Evolutionary conservation across 2,888 invertebrate genomes (phyloP).

Genomic region (Phengaris arion): DNA sequence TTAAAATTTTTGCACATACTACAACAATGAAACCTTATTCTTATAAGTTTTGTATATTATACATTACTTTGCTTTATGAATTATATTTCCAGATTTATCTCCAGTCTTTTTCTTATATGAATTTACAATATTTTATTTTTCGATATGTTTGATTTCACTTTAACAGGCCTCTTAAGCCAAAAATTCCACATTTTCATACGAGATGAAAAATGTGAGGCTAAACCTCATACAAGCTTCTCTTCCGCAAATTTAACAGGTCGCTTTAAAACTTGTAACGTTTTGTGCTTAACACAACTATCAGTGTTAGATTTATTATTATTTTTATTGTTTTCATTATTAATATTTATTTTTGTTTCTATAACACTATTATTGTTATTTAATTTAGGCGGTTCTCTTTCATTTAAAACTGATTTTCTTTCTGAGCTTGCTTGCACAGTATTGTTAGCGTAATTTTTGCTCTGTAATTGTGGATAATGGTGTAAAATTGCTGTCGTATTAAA

Average conservation of each 20-base stretch:
- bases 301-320: slow-evolving; percentile 58
- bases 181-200: slow-evolving; percentile 47
- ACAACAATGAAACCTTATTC: slow-evolving; percentile 44
- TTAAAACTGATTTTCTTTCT: slow-evolving; percentile 59
- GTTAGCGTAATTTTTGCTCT: slow-evolving; percentile 47
- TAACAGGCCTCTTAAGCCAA: slow-evolving; percentile 49
- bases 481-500: slow-evolving; percentile 72
- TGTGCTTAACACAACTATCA: slow-evolving; percentile 48
- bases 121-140: slow-evolving; percentile 57
- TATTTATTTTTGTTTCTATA: slow-evolving; percentile 43
- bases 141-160: slow-evolving; percentile 57
- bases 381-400: slow-evolving; percentile 47
- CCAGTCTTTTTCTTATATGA: slow-evolving; percentile 55
- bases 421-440: slow-evolving; percentile 40
- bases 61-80: slow-evolving; percentile 39
- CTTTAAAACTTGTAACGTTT: slow-evolving; percentile 51
- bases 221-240: slow-evolving; percentile 74
- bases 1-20: slow-evolving; percentile 40
- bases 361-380: slow-evolving; percentile 62
- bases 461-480: slow-evolving; percentile 71
- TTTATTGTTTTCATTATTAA: slow-evolving; percentile 51
- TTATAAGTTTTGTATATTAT: slow-evolving; percentile 38
- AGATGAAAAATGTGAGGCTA: slow-evolving; percentile 52
- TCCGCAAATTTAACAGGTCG: slow-evolving; percentile 68
- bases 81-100: slow-evolving; percentile 41